phyloP scores from a whole-genome alignment of 2,797 vertebrate genomes.

The Pseudochaenichthys georgianus region DNA sequence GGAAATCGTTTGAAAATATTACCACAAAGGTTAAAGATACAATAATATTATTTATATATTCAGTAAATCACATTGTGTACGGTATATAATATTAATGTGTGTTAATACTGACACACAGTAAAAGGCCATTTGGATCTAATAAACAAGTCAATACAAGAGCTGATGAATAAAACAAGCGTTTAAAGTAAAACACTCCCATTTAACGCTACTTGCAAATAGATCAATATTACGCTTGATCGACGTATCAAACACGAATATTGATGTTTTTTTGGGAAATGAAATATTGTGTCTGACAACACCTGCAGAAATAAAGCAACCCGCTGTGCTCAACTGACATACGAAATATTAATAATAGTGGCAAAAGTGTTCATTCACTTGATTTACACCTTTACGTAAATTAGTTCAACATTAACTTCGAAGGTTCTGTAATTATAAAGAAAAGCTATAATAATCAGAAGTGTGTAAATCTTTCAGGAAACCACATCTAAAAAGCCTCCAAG shows the following conservation, averaged over 20 bases:
- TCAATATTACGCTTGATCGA: conserved; percentile 40
- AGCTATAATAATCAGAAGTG: conserved; percentile 8
- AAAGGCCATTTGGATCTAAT: conserved; percentile 11
- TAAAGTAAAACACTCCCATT: conserved; percentile 23
- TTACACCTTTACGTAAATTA: background rate
- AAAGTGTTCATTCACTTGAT: conserved; percentile 19
- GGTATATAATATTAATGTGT: background rate
- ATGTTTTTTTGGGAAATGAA: conserved; percentile 29
- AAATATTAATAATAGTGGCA: conserved; percentile 29
- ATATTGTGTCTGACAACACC: conserved; percentile 34
- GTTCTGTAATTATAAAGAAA: conserved; percentile 22
- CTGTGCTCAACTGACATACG: conserved; percentile 32
- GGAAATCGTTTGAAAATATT: background rate
- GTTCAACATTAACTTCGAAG: background rate
- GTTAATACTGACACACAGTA: background rate
- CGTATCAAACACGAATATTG: conserved; percentile 30
- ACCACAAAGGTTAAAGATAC: background rate
- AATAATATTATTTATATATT: background rate
- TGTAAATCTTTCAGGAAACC: conserved; percentile 36
- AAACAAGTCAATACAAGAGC: conserved; percentile 21
- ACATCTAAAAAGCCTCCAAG: conserved; percentile 45
- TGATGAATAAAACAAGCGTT: conserved; percentile 50
- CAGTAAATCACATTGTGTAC: background rate
- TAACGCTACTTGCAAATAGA: conserved; percentile 25
- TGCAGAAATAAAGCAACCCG: conserved; percentile 39